phyloP scores from a whole-genome alignment of 2,888 invertebrate genomes.

The Bhutanitis thaidina region DNA sequence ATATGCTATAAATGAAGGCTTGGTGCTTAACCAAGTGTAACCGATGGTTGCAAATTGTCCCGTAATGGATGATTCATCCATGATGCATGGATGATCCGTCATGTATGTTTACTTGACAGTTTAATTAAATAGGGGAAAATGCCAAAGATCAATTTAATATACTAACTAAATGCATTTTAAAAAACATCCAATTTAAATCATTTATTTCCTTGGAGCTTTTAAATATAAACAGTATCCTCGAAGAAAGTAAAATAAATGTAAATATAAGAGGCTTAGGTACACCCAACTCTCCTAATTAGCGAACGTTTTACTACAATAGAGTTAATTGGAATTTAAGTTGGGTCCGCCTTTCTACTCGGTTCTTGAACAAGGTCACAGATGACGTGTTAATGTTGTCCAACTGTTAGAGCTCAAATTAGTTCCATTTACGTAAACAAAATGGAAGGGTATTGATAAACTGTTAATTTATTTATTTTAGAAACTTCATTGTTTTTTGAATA shows the following conservation, averaged over 20 bases:
- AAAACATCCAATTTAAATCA: too few species aligned
- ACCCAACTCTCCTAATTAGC: constrained; percentile 15
- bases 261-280: constrained; percentile 14
- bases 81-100: too few species aligned
- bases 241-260: constrained; percentile 9
- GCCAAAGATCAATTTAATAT: too few species aligned
- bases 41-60: too few species aligned
- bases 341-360: constrained; percentile 8
- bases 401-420: constrained; percentile 11
- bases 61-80: too few species aligned
- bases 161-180: too few species aligned
- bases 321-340: constrained; percentile 20
- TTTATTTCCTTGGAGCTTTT: too few species aligned
- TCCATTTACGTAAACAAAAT: constrained; percentile 14
- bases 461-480: neutral
- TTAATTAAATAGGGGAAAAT: too few species aligned
- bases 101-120: too few species aligned
- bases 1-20: neutral
- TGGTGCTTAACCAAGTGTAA: too few species aligned
- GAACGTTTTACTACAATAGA: constrained; percentile 18
- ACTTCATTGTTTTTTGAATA: too few species aligned
- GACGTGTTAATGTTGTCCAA: constrained; percentile 21
- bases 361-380: constrained; percentile 20
- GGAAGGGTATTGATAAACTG: constrained; percentile 18
- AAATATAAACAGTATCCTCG: neutral